Base-by-base conservation (phyloP, 2,113 vertebrate species). In the Formicarius rufipectus region DNA sequence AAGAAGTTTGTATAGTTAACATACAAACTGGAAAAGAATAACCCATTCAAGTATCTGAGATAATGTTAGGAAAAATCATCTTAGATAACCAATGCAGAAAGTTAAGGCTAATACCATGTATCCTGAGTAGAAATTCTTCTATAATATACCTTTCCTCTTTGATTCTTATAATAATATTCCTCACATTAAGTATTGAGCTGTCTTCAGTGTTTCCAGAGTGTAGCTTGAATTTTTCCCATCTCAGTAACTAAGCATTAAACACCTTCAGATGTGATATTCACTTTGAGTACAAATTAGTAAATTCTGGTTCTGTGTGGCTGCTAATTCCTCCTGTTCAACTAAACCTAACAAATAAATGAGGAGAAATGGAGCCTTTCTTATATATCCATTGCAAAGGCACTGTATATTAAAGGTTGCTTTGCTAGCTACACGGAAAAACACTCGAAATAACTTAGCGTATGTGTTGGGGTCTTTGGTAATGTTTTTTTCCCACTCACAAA, bases 1-100 rank as follows among this genome's bases (percentile, higher is more conserved):
- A 87, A 72, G 87, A 90, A 87, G 67, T 53, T 9, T 53, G 33
- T 83, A 55, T 92, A 83, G 92, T 95, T 91, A 93, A 84, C 91
- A 89, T 21, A 75, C 52, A 82, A 92, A 91, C 31, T 76, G n/a
- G 59, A 60, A 85, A 89, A 86, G 53, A 95, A 85, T 63, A 87
- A 91, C 14, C 16, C 50, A 68, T 84, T 96, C 81, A 93, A 82
- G 44, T 35, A 87, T 77, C 53, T 74, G 42, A 90, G 45, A 91
- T 90, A 80, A 84, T 69, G 47, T 55, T 92, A 74, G 76, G 39
- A 89, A 86, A 67, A 76, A 53, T 78, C 10, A 53, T 79, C 23
- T 62, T 79, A 80, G 58, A 87, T 88, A 91, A 84, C 22, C 6
- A 10, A 25, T 16, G 62, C 25, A 66, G 59, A 90, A 95, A 87